Evolutionary conservation across 1,140 invertebrate genomes (phyloP).

Genomic region (Belonocnema kinseyi): DNA sequence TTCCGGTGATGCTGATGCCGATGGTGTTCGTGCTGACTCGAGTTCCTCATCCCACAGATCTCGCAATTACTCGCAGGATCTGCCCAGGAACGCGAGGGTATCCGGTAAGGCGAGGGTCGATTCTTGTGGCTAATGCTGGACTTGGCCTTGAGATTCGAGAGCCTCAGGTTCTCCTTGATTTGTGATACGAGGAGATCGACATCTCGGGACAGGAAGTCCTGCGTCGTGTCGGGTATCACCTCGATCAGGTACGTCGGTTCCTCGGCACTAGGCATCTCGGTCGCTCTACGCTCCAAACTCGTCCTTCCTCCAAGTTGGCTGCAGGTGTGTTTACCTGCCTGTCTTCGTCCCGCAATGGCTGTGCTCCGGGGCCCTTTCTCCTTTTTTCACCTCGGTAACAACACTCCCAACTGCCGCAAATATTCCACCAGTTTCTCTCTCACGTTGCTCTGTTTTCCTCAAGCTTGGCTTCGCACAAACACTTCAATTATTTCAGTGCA

Average conservation of each 20-base stretch:
- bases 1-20: conserved; percentile 57
- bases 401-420: conserved; percentile 30
- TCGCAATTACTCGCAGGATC: conserved; percentile 66
- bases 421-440: neutral
- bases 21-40: conserved; percentile 50
- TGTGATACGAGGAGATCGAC: conserved; percentile 82
- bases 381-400: conserved; percentile 8
- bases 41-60: conserved; percentile 58
- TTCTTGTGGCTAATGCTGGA: conserved; percentile 68
- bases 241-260: conserved; percentile 72
- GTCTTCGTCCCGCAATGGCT: conserved; percentile 16
- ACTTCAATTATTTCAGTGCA: neutral
- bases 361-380: neutral
- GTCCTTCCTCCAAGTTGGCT: conserved; percentile 23
- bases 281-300: neutral
- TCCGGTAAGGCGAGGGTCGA: conserved; percentile 79
- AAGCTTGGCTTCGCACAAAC: too few relatives aligned
- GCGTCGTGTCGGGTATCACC: conserved; percentile 69
- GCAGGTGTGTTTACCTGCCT: conserved; percentile 35
- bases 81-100: conserved; percentile 76
- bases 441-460: neutral
- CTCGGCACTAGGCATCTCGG: conserved; percentile 70
- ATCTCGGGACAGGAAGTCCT: conserved; percentile 76
- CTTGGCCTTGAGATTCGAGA: conserved; percentile 74
- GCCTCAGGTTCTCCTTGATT: conserved; percentile 82